Evolutionary conservation across 2,113 vertebrate genomes (phyloP).

Genomic region (Okapia johnstoni): DNA sequence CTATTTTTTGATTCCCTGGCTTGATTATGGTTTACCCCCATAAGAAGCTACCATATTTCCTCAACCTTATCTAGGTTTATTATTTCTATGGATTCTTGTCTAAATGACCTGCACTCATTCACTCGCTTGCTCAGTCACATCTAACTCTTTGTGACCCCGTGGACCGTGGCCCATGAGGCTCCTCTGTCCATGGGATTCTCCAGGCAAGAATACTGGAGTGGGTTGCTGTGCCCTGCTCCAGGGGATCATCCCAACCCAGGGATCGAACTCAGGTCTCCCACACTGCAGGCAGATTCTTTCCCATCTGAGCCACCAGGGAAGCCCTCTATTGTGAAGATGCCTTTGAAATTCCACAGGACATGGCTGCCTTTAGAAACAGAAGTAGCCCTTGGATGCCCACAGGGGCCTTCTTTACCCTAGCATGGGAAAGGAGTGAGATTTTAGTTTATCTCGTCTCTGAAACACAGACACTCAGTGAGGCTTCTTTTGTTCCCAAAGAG

Average conservation of each 20-base stretch:
- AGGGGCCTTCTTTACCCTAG: neutral
- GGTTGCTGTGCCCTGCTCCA: neutral
- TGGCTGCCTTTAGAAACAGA: conserved; percentile 44
- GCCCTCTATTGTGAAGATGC: neutral
- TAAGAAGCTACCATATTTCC: neutral
- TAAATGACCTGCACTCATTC: neutral
- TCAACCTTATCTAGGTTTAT: neutral
- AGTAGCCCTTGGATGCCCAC: conserved; percentile 18
- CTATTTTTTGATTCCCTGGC: neutral
- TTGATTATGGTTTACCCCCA: neutral
- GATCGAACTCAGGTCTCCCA: accelerated
- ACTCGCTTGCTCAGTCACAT: accelerated
- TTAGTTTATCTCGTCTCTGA: conserved; percentile 18
- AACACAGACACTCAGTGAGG: neutral
- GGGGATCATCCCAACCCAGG: neutral
- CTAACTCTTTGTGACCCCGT: neutral
- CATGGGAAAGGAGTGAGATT: neutral
- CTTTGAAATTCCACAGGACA: neutral
- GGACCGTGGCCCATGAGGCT: neutral
- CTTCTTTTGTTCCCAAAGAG: conserved; percentile 47
- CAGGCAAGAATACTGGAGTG: neutral
- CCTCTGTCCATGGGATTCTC: neutral
- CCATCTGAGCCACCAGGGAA: neutral
- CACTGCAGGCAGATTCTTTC: neutral
- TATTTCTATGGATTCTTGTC: neutral